Conservation (phyloP, 2,797 vertebrate genomes). For the Onychomys arenicola region DNA sequence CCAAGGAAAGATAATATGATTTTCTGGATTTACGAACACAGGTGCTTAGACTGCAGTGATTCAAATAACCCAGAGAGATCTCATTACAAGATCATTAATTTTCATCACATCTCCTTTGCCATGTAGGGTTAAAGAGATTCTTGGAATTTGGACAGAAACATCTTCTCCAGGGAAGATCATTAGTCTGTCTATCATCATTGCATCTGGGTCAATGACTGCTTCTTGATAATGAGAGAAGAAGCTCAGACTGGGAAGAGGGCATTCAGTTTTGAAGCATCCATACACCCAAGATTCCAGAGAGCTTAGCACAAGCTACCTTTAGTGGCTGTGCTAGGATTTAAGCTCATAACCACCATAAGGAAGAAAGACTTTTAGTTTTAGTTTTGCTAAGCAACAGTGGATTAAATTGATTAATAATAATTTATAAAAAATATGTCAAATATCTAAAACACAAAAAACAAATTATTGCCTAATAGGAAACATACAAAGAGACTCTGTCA, state of each 20-base stretch:
- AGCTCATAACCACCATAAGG: background rate
- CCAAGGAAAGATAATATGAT: background rate
- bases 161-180: background rate
- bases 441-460: background rate
- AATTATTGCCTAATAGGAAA: background rate
- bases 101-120: background rate
- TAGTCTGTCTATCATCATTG: background rate
- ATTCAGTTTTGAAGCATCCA: background rate
- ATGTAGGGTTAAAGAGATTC: background rate
- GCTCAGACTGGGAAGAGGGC: background rate
- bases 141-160: background rate
- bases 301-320: background rate
- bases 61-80: background rate
- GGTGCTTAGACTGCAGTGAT: rapidly evolving
- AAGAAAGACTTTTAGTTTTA: background rate
- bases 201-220: background rate
- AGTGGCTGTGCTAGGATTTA: background rate
- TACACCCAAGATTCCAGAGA: background rate
- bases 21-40: background rate
- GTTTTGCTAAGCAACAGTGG: background rate
- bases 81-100: background rate
- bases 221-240: background rate
- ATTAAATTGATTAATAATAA: background rate
- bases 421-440: background rate
- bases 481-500: background rate